A percentile compares a stretch with the other conserved stretches of the same genome.
Evolutionary conservation across 2,888 invertebrate species (phyloP).

Genomic region (Leptopilina drosophilae): DNA sequence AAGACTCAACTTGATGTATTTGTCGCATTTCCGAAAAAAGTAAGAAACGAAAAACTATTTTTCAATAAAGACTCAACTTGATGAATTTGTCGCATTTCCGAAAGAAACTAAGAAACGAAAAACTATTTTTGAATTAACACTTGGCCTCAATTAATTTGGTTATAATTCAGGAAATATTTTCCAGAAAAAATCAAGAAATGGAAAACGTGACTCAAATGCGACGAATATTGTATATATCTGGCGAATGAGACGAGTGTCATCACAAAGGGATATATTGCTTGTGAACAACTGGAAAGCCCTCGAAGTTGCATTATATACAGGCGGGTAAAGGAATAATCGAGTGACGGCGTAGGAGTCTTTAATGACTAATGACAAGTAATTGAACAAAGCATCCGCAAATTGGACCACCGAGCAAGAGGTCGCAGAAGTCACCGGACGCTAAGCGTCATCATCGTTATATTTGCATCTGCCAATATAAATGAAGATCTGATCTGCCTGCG

Average conservation of each 20-base stretch:
- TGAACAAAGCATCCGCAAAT: constrained; percentile 77
- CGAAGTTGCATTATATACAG: constrained; percentile 22
- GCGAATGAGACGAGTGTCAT: not conserved
- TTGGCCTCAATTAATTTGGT: too few relatives aligned
- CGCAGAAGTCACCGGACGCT: constrained; percentile 65
- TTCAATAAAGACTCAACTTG: too few relatives aligned
- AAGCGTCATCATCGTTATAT: constrained; percentile 65
- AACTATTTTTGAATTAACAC: too few relatives aligned
- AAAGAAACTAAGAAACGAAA: too few relatives aligned
- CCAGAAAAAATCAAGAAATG: too few relatives aligned
- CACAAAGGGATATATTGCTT: constrained; percentile 13
- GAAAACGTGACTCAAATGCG: too few relatives aligned
- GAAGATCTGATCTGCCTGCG: constrained; percentile 46
- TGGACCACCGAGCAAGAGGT: constrained; percentile 75
- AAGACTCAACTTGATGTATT: too few relatives aligned
- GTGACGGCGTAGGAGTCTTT: constrained; percentile 69
- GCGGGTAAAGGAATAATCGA: constrained; percentile 46
- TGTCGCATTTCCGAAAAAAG: too few relatives aligned
- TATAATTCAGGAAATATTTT: too few relatives aligned
- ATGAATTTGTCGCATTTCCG: too few relatives aligned
- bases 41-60: too few relatives aligned
- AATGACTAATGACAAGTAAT: constrained; percentile 74
- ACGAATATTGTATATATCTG: not conserved
- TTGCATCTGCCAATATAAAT: constrained; percentile 57
- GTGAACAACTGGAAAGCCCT: constrained; percentile 16